Evolutionary conservation across 2,113 vertebrate genomes (phyloP).

Genomic region (Etia nguti): DNA sequence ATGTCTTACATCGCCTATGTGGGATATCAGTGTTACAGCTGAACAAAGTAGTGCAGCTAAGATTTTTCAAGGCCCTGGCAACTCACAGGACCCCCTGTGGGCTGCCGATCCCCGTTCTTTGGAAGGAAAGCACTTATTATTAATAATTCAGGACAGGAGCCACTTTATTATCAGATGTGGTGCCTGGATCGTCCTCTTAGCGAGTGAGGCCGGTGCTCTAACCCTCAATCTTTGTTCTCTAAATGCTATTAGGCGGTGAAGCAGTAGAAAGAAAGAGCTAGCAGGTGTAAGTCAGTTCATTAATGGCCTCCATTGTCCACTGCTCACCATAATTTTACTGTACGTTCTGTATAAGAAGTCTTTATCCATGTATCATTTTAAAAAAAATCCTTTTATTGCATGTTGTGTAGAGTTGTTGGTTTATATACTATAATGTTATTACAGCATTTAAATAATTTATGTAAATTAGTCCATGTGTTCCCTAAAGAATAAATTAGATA

Average conservation of each 20-base stretch:
- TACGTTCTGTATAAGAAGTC: background rate
- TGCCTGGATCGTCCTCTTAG: slow-evolving; percentile 3
- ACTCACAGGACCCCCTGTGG: slow-evolving; percentile 10
- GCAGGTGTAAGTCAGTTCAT: background rate
- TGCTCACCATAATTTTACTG: background rate
- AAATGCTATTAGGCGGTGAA: background rate
- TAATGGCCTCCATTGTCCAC: background rate
- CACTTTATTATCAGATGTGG: slow-evolving; percentile 37
- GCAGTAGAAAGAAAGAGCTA: background rate
- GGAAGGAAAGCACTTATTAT: slow-evolving; percentile 40
- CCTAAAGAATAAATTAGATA: background rate
- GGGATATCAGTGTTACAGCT: slow-evolving; percentile 6
- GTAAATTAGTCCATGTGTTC: background rate
- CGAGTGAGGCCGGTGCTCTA: background rate
- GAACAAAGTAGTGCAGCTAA: slow-evolving; percentile 17
- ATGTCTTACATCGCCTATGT: background rate
- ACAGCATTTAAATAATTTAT: background rate
- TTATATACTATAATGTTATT: background rate
- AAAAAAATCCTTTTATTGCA: background rate
- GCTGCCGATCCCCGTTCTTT: slow-evolving; percentile 32
- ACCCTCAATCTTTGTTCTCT: background rate
- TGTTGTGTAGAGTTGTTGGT: background rate
- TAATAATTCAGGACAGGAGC: slow-evolving; percentile 55
- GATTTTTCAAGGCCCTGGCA: slow-evolving; percentile 2
- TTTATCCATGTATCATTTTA: background rate